Conservation (phyloP, 2,113 vertebrate genomes). For the Microtus oregoni region DNA sequence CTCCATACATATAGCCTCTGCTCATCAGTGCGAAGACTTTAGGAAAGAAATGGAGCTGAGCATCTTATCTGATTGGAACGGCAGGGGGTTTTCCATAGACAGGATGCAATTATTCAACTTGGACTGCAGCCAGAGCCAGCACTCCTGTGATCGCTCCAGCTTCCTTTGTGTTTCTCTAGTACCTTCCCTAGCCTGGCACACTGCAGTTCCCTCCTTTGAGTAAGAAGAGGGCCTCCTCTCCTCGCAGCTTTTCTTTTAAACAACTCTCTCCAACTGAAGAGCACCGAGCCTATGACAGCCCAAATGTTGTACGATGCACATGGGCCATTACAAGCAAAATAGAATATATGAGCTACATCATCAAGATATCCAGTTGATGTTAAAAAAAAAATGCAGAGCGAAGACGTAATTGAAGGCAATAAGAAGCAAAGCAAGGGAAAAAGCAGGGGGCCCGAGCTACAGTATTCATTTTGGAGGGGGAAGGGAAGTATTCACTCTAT, state of each 20-base stretch:
- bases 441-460: not conserved
- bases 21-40: conserved; percentile 29
- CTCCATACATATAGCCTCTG: not conserved
- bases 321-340: not conserved
- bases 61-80: conserved; percentile 59
- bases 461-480: not conserved
- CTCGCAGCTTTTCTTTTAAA: conserved; percentile 20
- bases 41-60: conserved; percentile 53
- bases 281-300: not conserved
- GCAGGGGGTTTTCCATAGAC: conserved; percentile 52
- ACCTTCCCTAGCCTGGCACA: conserved; percentile 38
- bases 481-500: not conserved
- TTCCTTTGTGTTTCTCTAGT: conserved; percentile 51
- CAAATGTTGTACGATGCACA: not conserved
- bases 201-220: not conserved
- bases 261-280: conserved; percentile 22
- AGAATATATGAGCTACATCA: not conserved
- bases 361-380: not conserved
- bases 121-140: conserved; percentile 60
- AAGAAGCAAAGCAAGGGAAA: not conserved
- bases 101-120: conserved; percentile 66
- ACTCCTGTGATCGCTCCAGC: not conserved
- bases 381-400: not conserved
- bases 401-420: not conserved
- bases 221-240: conserved; percentile 7